phyloP scores from a whole-genome alignment of 64 coral and sea anemone genomes.

The Pocillopora damicornis region DNA sequence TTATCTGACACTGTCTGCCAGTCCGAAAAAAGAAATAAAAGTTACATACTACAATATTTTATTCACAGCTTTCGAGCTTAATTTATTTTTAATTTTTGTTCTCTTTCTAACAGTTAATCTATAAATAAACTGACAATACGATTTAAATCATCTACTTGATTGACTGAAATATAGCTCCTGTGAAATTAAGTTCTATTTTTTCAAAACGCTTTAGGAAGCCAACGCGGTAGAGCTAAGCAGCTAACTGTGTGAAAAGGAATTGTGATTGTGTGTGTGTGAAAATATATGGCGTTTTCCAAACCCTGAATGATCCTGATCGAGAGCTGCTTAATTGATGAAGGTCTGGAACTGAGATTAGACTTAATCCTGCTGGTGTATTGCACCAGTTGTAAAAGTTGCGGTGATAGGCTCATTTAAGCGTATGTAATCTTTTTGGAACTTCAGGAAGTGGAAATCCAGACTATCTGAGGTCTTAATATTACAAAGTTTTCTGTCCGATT shows the following conservation, averaged over 20 bases:
- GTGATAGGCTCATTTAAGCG: too few relatives aligned
- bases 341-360: too few relatives aligned
- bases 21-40: neutral
- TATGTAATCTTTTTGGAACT: too few relatives aligned
- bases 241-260: neutral
- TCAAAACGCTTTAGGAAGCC: neutral
- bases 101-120: constrained; percentile 2
- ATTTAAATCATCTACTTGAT: constrained; percentile 3
- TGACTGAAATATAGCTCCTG: neutral
- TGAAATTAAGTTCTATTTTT: constrained; percentile 6
- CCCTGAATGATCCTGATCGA: too few relatives aligned
- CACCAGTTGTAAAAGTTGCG: too few relatives aligned
- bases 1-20: neutral
- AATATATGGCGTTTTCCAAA: too few relatives aligned
- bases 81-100: neutral
- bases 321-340: too few relatives aligned
- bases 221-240: neutral
- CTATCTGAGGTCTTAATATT: too few relatives aligned
- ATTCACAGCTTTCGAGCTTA: neutral
- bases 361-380: too few relatives aligned
- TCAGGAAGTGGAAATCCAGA: too few relatives aligned
- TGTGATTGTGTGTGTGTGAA: too few relatives aligned
- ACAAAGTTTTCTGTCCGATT: too few relatives aligned
- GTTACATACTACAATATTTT: neutral
- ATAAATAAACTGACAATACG: constrained; percentile 5